Evolutionary conservation across 2,113 vertebrate genomes (phyloP).

Genomic region (Poicephalus gulielmi): DNA sequence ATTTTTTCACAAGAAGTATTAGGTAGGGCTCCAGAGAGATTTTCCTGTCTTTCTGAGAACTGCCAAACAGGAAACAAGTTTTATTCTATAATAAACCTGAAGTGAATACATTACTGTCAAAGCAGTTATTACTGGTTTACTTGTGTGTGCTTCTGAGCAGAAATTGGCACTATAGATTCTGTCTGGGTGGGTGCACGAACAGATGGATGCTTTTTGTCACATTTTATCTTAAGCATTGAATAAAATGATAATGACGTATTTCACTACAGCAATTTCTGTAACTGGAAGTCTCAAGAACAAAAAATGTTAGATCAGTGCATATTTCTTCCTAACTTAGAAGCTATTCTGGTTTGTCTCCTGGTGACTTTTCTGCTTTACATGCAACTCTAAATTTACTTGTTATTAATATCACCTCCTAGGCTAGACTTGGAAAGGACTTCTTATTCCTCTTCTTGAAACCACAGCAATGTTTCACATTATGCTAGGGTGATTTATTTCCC

Average conservation of each 20-base stretch:
- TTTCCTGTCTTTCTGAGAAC: background rate
- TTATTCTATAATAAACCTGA: constrained; percentile 33
- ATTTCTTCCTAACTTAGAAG: background rate
- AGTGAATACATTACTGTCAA: constrained; percentile 37
- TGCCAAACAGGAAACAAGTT: constrained; percentile 13
- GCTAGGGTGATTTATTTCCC: background rate
- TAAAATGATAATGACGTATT: background rate
- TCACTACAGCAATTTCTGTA: background rate
- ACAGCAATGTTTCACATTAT: background rate
- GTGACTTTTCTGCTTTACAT: background rate
- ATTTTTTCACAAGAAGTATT: background rate
- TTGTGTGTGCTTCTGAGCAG: background rate
- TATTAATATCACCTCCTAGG: background rate
- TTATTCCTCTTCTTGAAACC: background rate
- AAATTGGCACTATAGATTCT: constrained; percentile 18
- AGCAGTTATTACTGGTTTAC: constrained; percentile 32
- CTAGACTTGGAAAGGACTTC: background rate
- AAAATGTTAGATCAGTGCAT: background rate
- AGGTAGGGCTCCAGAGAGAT: background rate
- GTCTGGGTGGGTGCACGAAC: constrained; percentile 45
- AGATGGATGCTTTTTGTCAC: constrained; percentile 40
- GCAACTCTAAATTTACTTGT: background rate
- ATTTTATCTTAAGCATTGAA: constrained; percentile 11
- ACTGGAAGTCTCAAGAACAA: background rate
- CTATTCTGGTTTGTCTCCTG: background rate